These are phyloP conservation scores for Catocala sponsa DNA, from an alignment of 2,888 invertebrate species.

Conservation along the genomic window DNA sequence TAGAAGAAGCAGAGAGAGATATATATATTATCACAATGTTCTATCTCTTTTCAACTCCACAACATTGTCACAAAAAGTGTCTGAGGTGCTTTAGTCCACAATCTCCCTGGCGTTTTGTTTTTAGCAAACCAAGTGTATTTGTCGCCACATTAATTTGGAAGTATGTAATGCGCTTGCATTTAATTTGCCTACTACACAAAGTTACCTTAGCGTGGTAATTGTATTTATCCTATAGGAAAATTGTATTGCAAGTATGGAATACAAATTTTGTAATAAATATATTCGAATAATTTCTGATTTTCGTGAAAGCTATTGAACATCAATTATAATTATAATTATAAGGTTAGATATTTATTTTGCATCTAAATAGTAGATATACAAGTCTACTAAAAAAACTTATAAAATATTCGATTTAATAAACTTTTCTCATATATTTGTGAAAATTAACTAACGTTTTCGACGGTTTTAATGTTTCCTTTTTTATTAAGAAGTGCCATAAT, in stretches of 20 bases:
- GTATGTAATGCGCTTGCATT: slow-evolving; percentile 22
- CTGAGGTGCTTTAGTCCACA: neutral
- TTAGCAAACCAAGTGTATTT: slow-evolving; percentile 22
- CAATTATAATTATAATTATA: slow-evolving; percentile 42
- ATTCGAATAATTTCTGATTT: slow-evolving; percentile 35
- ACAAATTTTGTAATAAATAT: slow-evolving; percentile 32
- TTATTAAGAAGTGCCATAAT: slow-evolving; percentile 50
- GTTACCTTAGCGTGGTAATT: slow-evolving; percentile 54
- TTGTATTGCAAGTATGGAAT: slow-evolving; percentile 29
- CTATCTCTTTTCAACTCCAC: no score
- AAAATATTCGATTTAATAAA: slow-evolving; percentile 6
- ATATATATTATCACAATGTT: no score
- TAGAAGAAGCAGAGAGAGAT: no score
- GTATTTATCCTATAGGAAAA: slow-evolving; percentile 39
- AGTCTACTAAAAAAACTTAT: slow-evolving; percentile 16
- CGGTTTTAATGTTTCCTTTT: slow-evolving; percentile 25
- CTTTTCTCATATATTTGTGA: slow-evolving; percentile 11
- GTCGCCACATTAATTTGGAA: slow-evolving; percentile 29
- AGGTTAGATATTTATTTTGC: slow-evolving; percentile 41
- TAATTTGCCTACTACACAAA: slow-evolving; percentile 40
- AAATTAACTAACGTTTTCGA: slow-evolving; percentile 4
- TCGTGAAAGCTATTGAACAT: slow-evolving; percentile 34
- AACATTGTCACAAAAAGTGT: neutral
- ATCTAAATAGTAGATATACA: slow-evolving; percentile 24
- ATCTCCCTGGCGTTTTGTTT: slow-evolving; percentile 2